Percentiles rank a stretch among this genome's conserved stretches.
Conservation (phyloP, 2,888 invertebrate species). For the Griposia aprilina region DNA sequence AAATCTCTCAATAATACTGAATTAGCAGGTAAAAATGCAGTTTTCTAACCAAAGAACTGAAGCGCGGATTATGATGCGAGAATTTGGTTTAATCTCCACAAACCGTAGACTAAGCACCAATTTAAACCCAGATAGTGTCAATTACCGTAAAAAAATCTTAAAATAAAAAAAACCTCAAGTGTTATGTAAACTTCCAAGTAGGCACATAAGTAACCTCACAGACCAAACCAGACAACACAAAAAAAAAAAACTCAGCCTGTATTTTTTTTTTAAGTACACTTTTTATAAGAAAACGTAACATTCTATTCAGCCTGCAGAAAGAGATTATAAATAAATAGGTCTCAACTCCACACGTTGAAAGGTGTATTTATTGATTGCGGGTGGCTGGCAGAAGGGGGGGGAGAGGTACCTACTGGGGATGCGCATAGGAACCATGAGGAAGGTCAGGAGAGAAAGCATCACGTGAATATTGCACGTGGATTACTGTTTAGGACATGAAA, state of each 20-base stretch:
- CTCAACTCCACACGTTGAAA: slow-evolving; percentile 72
- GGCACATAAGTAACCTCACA: slow-evolving; percentile 11
- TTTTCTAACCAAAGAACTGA: neutral
- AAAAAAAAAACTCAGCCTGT: neutral
- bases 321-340: slow-evolving; percentile 70
- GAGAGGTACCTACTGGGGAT: slow-evolving; percentile 75
- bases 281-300: slow-evolving; percentile 11
- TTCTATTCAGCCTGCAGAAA: slow-evolving; percentile 12
- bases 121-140: neutral
- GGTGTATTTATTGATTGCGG: slow-evolving; percentile 82
- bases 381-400: slow-evolving; percentile 71
- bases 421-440: slow-evolving; percentile 78
- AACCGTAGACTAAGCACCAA: neutral
- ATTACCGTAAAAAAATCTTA: neutral
- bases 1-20: neutral
- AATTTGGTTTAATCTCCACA: neutral
- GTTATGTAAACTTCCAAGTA: slow-evolving; percentile 42
- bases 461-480: slow-evolving; percentile 65
- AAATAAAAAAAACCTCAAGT: neutral
- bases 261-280: neutral
- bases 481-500: neutral
- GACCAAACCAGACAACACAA: neutral
- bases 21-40: neutral
- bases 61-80: neutral
- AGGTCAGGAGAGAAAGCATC: slow-evolving; percentile 78